These are phyloP conservation scores for Macaca mulatta DNA, from an alignment of 2,113 vertebrate genomes.

Conservation along the genomic window DNA sequence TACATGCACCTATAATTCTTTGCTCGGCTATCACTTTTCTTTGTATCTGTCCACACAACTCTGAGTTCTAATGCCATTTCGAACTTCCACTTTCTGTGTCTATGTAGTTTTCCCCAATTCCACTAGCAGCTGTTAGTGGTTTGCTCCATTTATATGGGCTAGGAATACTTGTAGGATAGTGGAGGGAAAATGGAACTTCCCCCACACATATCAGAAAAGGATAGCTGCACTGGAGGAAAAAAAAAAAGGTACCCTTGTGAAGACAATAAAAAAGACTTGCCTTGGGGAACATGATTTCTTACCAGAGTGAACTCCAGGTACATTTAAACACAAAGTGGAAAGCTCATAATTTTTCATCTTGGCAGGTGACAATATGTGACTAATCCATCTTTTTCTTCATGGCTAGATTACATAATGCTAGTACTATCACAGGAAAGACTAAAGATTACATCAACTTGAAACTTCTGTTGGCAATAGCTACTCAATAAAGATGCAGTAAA, in stretches of 20 bases:
- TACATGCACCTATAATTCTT: background rate
- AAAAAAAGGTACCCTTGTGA: background rate
- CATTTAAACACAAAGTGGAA: background rate
- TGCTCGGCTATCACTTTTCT: background rate
- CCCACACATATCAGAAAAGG: background rate
- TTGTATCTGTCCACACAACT: background rate
- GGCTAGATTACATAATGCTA: background rate
- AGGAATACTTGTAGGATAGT: background rate
- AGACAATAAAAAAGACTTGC: background rate
- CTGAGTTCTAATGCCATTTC: background rate
- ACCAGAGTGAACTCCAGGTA: background rate
- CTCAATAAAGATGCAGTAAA: background rate
- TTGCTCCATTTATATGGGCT: background rate
- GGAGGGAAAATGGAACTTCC: background rate
- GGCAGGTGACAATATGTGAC: background rate
- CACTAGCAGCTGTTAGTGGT: background rate
- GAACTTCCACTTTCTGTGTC: background rate
- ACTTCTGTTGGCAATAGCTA: background rate
- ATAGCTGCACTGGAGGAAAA: background rate
- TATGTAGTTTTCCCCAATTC: background rate
- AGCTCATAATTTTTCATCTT: background rate
- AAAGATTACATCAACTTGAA: background rate
- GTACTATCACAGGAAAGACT: background rate
- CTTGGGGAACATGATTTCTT: background rate
- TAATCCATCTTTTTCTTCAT: conserved; percentile 10